Conservation (phyloP, 2,888 invertebrate genomes). For the Noctua janthe region DNA sequence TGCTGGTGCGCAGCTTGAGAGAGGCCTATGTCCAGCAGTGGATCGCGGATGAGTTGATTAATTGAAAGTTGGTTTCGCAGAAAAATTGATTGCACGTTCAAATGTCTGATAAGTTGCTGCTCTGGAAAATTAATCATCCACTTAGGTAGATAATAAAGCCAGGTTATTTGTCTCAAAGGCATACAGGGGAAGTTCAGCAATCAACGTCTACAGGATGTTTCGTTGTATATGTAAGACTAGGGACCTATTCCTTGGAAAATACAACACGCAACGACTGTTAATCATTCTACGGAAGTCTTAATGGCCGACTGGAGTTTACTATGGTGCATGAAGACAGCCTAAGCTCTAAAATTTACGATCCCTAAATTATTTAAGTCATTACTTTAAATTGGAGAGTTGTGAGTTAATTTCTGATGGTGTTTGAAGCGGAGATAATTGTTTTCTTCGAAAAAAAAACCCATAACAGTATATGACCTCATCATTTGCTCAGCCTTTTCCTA, state of each 20-base stretch:
- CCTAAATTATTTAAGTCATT: constrained; percentile 30
- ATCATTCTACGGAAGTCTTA: constrained; percentile 60
- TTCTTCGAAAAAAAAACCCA: neutral
- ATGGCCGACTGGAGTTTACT: constrained; percentile 47
- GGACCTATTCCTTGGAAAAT: constrained; percentile 22
- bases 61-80: neutral
- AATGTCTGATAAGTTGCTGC: neutral
- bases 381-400: constrained; percentile 2
- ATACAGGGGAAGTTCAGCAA: neutral
- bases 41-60: neutral
- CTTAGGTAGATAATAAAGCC: neutral
- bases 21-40: neutral
- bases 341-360: constrained; percentile 41
- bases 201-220: constrained; percentile 6
- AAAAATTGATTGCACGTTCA: neutral
- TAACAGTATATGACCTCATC: neutral
- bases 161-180: neutral
- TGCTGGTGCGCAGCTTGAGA: neutral
- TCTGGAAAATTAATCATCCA: neutral
- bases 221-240: constrained; percentile 1
- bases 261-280: constrained; percentile 40
- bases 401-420: neutral
- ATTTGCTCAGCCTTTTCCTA: too few species aligned
- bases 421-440: neutral
- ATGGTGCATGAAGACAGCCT: constrained; percentile 40